Conservation (phyloP, 2,888 invertebrate species). For the Hyposoter dolosus region DNA sequence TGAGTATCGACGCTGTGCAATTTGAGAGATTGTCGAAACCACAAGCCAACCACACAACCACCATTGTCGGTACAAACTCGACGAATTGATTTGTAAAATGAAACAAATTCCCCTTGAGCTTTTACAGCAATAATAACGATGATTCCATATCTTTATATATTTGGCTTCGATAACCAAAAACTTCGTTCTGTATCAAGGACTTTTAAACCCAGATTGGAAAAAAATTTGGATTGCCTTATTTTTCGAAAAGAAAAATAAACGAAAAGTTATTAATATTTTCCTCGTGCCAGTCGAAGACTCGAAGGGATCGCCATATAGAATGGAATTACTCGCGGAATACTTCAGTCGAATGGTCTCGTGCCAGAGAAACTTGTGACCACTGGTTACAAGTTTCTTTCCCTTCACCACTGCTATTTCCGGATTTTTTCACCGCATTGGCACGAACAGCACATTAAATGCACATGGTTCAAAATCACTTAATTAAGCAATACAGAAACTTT, state of each 20-base stretch:
- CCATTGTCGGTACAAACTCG: neutral
- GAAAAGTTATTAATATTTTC: neutral
- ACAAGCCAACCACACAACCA: neutral
- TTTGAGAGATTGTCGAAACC: neutral
- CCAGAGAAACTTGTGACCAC: neutral
- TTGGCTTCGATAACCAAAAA: no score
- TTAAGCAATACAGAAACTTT: conserved; percentile 12
- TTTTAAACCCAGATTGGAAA: no score
- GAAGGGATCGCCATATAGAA: neutral
- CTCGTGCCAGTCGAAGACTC: neutral
- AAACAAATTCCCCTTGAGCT: neutral
- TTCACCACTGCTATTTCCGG: neutral
- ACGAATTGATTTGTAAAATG: neutral
- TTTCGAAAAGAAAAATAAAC: neutral
- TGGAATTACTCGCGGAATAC: neutral
- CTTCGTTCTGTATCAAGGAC: no score
- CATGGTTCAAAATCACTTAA: conserved; percentile 10
- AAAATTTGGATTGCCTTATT: neutral
- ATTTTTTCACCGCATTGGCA: neutral
- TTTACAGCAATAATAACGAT: no score
- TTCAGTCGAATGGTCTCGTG: neutral
- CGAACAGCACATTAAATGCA: neutral
- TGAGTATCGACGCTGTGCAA: neutral
- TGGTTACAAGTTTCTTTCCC: neutral
- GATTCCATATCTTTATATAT: no score